Evolutionary conservation across 2,888 invertebrate genomes (phyloP), one percentile per base, ranked within the genome.

Genomic region (Pseudoips prasinana): DNA sequence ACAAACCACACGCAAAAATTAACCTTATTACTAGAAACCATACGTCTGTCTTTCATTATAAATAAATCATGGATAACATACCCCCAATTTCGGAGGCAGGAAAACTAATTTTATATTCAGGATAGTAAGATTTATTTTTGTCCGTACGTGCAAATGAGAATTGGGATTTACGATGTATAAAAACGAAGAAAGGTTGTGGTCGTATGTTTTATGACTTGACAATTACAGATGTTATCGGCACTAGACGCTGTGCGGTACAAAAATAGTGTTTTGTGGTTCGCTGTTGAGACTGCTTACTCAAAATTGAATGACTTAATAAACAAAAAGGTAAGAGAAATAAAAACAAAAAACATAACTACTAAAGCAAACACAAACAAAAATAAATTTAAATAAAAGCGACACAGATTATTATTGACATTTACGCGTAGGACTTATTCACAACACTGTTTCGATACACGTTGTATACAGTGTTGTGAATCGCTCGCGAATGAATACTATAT

Each of bases 131-230:
- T 24, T 22, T 8, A 3, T 25, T 18, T 43, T 46, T 23, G 22
- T 11, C 20, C 30, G 18, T 9, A n/a, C 10, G 10, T 20, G 17
- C 29, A 22, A 38, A 48, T 33, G 22, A 30, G 28, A 49, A 22
- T 33, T 14, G 4, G 27, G 18, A 14, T 33, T 46, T 48, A 38
- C 23, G 33, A 28, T 44, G 14, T 34, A 37, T 46, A 45, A 47
- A 41, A 43, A 29, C 19, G 33, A 32, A 29, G 17, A 9, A 37
- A 41, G 26, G 39, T 35, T 38, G 39, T 20, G 30, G 46, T 29
- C 40, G 36, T 39, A 38, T 39, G 45, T 50, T 55, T 55, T 48
- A 42, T 36, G 31, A 39, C 33, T 40, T 52, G 37, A 51, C 46
- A 51, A 48, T 45, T 46, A 52, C 38, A 38, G 32, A 46, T 39